Evolutionary conservation across 2,113 vertebrate species (phyloP).

Genomic region (Podarcis muralis): DNA sequence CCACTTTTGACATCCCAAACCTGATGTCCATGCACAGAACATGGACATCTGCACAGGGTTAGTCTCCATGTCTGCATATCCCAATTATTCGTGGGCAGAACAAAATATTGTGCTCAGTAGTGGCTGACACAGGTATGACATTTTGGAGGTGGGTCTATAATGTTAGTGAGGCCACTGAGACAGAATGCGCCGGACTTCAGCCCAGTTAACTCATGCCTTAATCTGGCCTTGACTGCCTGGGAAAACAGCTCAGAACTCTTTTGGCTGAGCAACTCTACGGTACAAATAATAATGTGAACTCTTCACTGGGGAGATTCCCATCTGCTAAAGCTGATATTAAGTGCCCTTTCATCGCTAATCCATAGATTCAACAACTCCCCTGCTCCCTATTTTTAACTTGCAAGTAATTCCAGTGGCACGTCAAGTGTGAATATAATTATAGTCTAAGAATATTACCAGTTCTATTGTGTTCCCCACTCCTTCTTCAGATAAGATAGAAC

Average conservation of each 20-base stretch:
- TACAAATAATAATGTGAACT: conserved; percentile 17
- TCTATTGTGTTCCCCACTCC: conserved; percentile 64
- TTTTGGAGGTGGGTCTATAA: too few relatives aligned
- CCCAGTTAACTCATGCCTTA: background rate
- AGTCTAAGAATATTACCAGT: conserved; percentile 67
- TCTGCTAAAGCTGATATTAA: conserved; percentile 29
- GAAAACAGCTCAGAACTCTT: conserved; percentile 17
- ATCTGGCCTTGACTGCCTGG: background rate
- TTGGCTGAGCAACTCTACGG: background rate
- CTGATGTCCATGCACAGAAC: too few relatives aligned
- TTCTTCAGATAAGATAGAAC: conserved; percentile 77
- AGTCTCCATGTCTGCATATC: too few relatives aligned
- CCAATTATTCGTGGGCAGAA: too few relatives aligned
- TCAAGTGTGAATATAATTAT: conserved; percentile 73
- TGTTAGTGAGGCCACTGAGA: too few relatives aligned
- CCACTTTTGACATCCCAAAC: too few relatives aligned
- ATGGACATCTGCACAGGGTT: too few relatives aligned
- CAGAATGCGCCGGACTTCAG: background rate
- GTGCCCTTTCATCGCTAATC: conserved; percentile 35
- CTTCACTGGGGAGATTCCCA: background rate
- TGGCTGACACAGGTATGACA: too few relatives aligned
- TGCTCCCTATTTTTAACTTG: conserved; percentile 50
- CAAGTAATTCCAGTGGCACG: conserved; percentile 54
- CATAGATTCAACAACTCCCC: conserved; percentile 18
- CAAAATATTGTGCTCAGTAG: too few relatives aligned